A percentile compares a stretch with the other conserved stretches of the same genome.
Conservation (phyloP, 2,113 vertebrate species). For the Cheirogaleus medius region DNA sequence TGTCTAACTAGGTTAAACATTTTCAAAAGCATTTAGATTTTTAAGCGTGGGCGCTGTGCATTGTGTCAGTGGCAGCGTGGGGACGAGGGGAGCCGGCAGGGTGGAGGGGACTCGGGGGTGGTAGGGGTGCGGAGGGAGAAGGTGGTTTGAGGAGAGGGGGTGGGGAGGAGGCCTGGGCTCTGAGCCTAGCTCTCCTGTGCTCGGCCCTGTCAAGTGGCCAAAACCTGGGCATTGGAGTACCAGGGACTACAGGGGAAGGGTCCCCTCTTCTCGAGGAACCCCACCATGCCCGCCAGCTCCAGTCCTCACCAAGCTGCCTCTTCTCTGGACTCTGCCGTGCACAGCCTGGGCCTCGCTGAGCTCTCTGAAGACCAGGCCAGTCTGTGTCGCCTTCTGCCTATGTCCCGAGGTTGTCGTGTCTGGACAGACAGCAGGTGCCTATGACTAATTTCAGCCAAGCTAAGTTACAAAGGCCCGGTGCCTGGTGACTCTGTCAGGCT, state of each 20-base stretch:
- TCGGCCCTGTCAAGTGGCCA: neutral
- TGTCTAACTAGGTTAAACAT: slow-evolving; percentile 92
- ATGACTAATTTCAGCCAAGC: neutral
- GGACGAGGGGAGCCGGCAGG: slow-evolving; percentile 60
- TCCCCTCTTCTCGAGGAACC: neutral
- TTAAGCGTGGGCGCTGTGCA: slow-evolving; percentile 86
- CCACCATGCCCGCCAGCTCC: neutral
- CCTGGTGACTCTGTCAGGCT: neutral
- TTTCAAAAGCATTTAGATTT: slow-evolving; percentile 88
- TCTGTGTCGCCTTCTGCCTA: neutral
- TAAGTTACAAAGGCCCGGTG: neutral
- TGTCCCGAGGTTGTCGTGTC: neutral
- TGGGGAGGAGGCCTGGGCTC: neutral
- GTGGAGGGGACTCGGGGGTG: slow-evolving; percentile 60
- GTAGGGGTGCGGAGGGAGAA: slow-evolving; percentile 25
- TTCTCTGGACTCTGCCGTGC: neutral
- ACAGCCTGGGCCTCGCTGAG: neutral
- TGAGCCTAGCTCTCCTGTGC: slow-evolving; percentile 13
- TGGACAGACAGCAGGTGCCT: neutral
- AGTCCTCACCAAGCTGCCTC: neutral
- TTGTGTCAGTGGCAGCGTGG: slow-evolving; percentile 83
- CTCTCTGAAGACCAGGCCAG: neutral
- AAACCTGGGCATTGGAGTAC: neutral
- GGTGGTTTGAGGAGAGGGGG: slow-evolving; percentile 18
- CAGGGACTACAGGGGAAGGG: neutral